Percentiles rank a stretch among this genome's conserved stretches.
Evolutionary conservation across 2,797 vertebrate species (phyloP).

Genomic region (Characodon lateralis): DNA sequence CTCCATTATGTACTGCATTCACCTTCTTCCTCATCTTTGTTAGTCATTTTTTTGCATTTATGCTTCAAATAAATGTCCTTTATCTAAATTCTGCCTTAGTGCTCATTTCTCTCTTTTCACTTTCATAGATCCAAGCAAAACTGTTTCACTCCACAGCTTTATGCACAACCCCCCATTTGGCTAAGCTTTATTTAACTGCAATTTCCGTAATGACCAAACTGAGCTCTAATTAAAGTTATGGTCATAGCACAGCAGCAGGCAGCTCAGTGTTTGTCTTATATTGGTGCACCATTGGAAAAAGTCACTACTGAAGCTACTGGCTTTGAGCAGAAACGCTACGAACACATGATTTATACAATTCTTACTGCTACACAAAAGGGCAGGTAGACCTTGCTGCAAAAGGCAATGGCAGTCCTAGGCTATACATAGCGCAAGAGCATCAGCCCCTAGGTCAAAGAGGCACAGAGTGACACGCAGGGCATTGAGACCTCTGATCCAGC

Average conservation of each 20-base stretch:
- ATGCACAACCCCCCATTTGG: conserved; percentile 22
- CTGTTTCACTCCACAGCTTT: conserved; percentile 1
- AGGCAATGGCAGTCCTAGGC: too few relatives aligned
- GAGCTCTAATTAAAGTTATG: conserved; percentile 52
- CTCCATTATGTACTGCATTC: conserved; percentile 7
- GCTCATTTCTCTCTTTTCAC: conserved; percentile 1
- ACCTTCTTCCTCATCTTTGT: conserved; percentile 2
- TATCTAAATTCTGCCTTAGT: background rate
- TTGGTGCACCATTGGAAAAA: conserved; percentile 37
- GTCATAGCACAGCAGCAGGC: conserved; percentile 36
- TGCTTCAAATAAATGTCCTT: background rate
- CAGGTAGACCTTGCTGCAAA: too few relatives aligned
- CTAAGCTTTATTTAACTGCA: conserved; percentile 40
- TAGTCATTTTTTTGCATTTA: conserved; percentile 2
- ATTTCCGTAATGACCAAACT: conserved; percentile 41
- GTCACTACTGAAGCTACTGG: conserved; percentile 22
- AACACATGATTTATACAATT: conserved; percentile 32
- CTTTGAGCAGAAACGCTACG: conserved; percentile 27
- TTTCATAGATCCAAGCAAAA: conserved; percentile 11
- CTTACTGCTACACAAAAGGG: background rate
- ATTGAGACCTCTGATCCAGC: too few relatives aligned
- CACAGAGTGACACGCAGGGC: too few relatives aligned
- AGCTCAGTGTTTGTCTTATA: conserved; percentile 31
- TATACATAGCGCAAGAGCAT: background rate
- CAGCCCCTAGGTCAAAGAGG: too few relatives aligned